Base-by-base conservation (phyloP, 2,888 invertebrate genomes). In the Drosophila limbata region DNA sequence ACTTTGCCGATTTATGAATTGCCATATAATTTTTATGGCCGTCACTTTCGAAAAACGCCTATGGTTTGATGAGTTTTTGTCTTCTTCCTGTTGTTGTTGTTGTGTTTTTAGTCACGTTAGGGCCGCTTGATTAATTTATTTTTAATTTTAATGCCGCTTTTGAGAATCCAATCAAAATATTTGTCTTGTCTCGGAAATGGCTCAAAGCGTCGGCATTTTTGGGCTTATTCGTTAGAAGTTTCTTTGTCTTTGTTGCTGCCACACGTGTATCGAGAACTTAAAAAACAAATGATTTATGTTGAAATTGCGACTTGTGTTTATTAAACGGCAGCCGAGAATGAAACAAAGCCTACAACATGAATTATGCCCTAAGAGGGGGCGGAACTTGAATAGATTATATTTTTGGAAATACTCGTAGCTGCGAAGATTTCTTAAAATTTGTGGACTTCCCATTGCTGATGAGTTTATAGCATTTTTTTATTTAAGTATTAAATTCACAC, bases 61-160 rank as follows among this genome's bases (percentile, higher is more conserved):
- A 64, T 47, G 28, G 56, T 42, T 57, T 57, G 67, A 69, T 61
- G 63, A 21, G n/a, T 50, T 59, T 47, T 61, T 15, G 44, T 31
- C 50, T 67, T 68, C 65, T 74, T 69, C 69, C 72, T 69, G 74
- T 17, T 40, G 6, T 39, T 40, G 25, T 39, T 55, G 13, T n/a
- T 19, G 17, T 9, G 50, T 45, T 45, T 65, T 59, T 61, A 53
- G 76, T 69, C 70, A 79, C 69, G 70, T 78, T 67, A 50, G 57
- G 69, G 57, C 57, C 53, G 45, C 33, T 81, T 84, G 81, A 80
- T 81, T 79, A 80, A 79, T 79, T 80, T 73, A 60, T 60, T 73
- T 84, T 81, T 81, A 84, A 73, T 80, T 84, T 70, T 55, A 79
- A 75, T 79, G 76, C 70, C 79, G 39, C 75, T 44, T 62, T 52